Base-by-base conservation (phyloP, 53 echinoderm and acorn worm genomes). In the Zoroaster sp. region DNA sequence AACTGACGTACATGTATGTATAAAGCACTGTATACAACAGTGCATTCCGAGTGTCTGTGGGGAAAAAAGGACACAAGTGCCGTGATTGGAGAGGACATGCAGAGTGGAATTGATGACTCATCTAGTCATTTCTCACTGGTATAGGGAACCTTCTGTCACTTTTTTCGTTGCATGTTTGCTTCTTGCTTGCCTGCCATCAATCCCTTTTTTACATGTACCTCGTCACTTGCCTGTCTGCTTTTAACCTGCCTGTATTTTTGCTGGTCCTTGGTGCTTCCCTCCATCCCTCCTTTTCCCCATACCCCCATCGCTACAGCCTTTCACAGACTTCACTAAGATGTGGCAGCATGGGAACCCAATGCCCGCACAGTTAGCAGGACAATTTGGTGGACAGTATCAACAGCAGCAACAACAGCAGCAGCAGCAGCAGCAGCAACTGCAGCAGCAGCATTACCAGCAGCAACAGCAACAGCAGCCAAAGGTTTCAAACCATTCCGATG, bases 241-340 rank as follows among this genome's bases (percentile, higher is more conserved):
- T 59, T 59, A 46, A 71, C 79, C 53, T 39, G 89, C 74, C 53
- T 21, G 39, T 70, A 17, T 54, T 71, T 47, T 70, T 83, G 40
- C 35, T 44, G 40, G 40, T 89, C 49, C 45, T 31, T 14, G 20
- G n/a, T 40, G 47, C 28, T 44, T 49, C 36, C 69, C 7, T 17
- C 35, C 51, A 14, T 15, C 52, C 86, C 70, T 74, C 39, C 25
- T 66, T 7, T 14, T 51, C 37, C 68, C 39, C 66, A 4, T 11
- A 46, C 71, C 72, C 32, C 70, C 66, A 52, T 73, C 68, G 80
- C 74, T 32, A 68, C 92, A 94, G 94, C 92, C 91, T 79, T 89
- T 91, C 20, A 68, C 94, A 71, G 94, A 94, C 39, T 21, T 93
- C 43, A 71, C 87, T 80, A 95, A 88, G 92, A 77, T 93, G 91